Conservation (phyloP, 2,888 invertebrate genomes). For the Corythucha ciliata region DNA sequence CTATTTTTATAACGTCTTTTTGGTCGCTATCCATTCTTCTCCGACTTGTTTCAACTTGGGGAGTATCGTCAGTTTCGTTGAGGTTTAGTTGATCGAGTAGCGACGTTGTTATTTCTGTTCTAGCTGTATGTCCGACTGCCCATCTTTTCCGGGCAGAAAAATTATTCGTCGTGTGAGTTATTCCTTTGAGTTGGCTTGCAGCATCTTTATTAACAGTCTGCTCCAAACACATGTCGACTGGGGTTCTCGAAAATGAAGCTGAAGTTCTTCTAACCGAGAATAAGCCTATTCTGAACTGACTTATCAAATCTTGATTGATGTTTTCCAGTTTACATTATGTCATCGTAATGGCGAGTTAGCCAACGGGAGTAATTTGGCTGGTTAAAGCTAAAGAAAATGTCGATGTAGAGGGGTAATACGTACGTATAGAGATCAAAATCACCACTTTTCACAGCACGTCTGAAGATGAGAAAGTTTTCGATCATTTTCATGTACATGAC, state of each 20-base stretch:
- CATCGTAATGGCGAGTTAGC: constrained; percentile 36
- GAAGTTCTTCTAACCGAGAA: constrained; percentile 39
- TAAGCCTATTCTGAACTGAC: constrained; percentile 35
- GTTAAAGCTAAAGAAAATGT: constrained; percentile 39
- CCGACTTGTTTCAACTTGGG: too few relatives aligned
- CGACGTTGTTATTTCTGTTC: constrained; percentile 32
- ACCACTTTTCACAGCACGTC: too few relatives aligned
- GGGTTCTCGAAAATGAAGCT: constrained; percentile 38
- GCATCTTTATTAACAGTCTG: constrained; percentile 40
- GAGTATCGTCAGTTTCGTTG: too few relatives aligned
- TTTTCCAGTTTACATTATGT: constrained; percentile 37
- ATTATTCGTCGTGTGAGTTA: constrained; percentile 35
- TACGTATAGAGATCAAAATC: too few relatives aligned
- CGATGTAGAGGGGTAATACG: too few relatives aligned
- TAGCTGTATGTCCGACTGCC: constrained; percentile 35
- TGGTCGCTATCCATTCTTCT: constrained; percentile 31
- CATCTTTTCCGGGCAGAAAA: constrained; percentile 36
- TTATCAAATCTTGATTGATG: constrained; percentile 36
- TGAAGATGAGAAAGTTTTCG: too few relatives aligned
- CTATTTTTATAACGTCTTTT: constrained; percentile 13
- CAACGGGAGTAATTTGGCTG: constrained; percentile 40
- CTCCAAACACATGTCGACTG: constrained; percentile 39
- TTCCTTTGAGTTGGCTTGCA: constrained; percentile 35
- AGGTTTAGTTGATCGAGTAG: too few relatives aligned
- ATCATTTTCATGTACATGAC: too few relatives aligned